Evolutionary conservation across 2,113 vertebrate species (phyloP), one percentile per base, ranked within the genome.

Genomic region (Brachyhypopomus gauderio): DNA sequence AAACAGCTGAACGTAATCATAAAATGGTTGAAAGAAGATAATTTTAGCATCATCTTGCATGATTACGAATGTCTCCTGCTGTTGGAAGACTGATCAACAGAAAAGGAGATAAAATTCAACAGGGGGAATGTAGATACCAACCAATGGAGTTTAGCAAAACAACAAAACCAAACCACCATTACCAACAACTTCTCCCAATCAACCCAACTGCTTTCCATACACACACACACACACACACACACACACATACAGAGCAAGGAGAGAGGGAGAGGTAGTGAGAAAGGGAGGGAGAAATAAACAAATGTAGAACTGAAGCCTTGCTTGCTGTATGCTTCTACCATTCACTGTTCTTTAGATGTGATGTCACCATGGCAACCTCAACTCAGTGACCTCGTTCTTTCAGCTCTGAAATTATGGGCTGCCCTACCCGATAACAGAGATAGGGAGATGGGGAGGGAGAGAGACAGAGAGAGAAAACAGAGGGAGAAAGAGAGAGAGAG

Each of bases 371-470:
- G 94, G 95, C 95, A 98, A 98, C 97, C 94, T 95, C 95, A 97
- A 98, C 96, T 97, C 97, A 95, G 95, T 97, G 97, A 97, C 96
- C 97, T 99, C 96, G 96, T 98, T 99, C 98, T 98, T 99, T 97
- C 96, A 96, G 95, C 96, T 93, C 96, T 97, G 95, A 96, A 99
- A 98, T 98, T 97, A 98, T 96, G 96, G 85, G 95, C 95, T 96
- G 96, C 95, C 95, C 96, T 96, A 95, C 96, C 97, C 95, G 96
- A 97, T 98, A 97, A 84, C 71, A 80, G 64, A 81, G 59, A 72
- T 76, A 82, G 77, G 69, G 63, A 85, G 63, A 85, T 25, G 67
- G 30, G 62, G 59, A 63, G 66, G 59, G 48, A 72, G 45, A 27
- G 22, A 36, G 27, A 78, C 12, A 67, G 20, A 55, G 45, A 41